Percentiles rank a stretch among this genome's conserved stretches.
These are phyloP conservation scores for Dunckerocampus dactyliophorus DNA, from an alignment of 2,113 vertebrate genomes.

Conservation along the genomic window DNA sequence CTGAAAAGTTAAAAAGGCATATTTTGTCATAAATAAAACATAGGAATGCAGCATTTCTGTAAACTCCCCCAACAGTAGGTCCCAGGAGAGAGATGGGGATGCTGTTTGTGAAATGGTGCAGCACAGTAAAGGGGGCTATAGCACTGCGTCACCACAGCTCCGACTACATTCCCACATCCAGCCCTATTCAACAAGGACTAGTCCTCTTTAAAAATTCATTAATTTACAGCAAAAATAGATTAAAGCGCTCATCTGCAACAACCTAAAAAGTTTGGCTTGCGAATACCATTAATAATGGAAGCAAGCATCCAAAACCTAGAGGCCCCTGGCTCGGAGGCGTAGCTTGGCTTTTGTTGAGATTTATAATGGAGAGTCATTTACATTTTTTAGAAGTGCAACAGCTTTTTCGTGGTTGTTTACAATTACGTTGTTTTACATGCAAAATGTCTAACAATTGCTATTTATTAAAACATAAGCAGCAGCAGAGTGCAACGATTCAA, in stretches of 20 bases:
- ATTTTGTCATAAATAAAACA: conserved; percentile 75
- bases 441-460: conserved; percentile 65
- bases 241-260: conserved; percentile 68
- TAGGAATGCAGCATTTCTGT: conserved; percentile 63
- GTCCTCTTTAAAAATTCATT: conserved; percentile 74
- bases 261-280: conserved; percentile 71
- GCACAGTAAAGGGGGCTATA: conserved; percentile 60
- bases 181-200: conserved; percentile 61
- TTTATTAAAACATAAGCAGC: conserved; percentile 64
- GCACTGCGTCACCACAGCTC: conserved; percentile 57
- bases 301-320: conserved; percentile 58
- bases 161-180: conserved; percentile 57
- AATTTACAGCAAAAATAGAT: conserved; percentile 77
- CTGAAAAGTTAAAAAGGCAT: conserved; percentile 64
- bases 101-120: conserved; percentile 66
- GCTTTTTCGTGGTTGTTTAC: conserved; percentile 67
- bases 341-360: conserved; percentile 66
- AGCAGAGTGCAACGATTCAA: conserved; percentile 23
- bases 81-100: conserved; percentile 58
- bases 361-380: conserved; percentile 70
- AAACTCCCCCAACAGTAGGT: conserved; percentile 60
- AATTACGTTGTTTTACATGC: conserved; percentile 71
- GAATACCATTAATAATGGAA: conserved; percentile 76
- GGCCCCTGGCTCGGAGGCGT: conserved; percentile 58
- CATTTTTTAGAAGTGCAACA: conserved; percentile 69